Evolutionary conservation across 2,113 vertebrate genomes (phyloP).

Genomic region (Cisticola juncidis): DNA sequence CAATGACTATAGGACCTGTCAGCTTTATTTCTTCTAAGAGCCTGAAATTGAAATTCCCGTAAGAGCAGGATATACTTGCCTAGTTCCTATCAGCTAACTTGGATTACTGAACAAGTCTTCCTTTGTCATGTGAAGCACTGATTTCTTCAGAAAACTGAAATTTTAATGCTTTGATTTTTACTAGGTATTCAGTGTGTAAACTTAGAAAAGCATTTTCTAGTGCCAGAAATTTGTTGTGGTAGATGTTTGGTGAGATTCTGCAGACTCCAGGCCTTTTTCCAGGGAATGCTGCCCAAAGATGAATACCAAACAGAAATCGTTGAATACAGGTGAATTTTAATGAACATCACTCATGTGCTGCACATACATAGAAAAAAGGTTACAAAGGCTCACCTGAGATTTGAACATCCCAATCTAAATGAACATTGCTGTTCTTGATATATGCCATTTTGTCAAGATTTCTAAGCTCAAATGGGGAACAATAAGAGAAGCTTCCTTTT

Average conservation of each 20-base stretch:
- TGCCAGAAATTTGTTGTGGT: background rate
- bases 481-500: background rate
- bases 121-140: background rate
- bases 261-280: background rate
- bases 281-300: background rate
- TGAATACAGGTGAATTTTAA: constrained; percentile 56
- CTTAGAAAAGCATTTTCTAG: constrained; percentile 4
- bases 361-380: constrained; percentile 11
- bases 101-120: background rate
- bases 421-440: background rate
- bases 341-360: constrained; percentile 27
- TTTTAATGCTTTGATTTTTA: background rate
- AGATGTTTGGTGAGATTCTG: background rate
- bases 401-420: constrained; percentile 6
- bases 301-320: constrained; percentile 49
- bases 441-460: background rate
- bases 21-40: background rate
- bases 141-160: background rate
- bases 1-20: background rate
- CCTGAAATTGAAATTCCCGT: background rate
- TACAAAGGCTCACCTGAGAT: constrained; percentile 45
- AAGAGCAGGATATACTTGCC: background rate
- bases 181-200: background rate
- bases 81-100: background rate
- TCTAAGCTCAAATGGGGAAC: background rate